Evolutionary conservation across 2,797 vertebrate species (phyloP), one percentile per base, ranked within the genome.

Genomic region (Odontamblyopus lacepedii): DNA sequence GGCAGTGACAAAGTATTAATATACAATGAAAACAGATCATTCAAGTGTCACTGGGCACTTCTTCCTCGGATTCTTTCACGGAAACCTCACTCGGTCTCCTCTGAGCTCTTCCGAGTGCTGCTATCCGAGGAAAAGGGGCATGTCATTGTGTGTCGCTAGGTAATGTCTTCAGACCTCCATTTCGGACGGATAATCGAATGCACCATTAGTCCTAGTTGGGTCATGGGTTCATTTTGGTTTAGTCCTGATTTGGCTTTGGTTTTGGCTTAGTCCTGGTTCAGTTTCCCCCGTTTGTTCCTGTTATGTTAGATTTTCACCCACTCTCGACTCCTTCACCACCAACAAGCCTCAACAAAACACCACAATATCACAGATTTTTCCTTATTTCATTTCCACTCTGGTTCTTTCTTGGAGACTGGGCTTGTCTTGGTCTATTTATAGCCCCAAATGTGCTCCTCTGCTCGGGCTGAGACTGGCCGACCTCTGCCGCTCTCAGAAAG

Each of bases 401-500:
- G 27, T 19, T 16, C 27, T 61, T 38, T 29, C 56, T 59, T 7
- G 56, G 16, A 16, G 16, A 3, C 59, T 3, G 59, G 27, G 27
- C 59, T 2, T 2, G 29, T n/a, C 35, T 23, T 3, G 35, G 32
- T 63, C 62, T 63, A 63, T 63, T 63, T 63, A 41, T 63, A 41
- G 35, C 8, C 9, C 35, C 19, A 15, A n/a, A 41, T 63, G 35
- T 23, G 11, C 35, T 63, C 61, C 32, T 63, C 32, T 38, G 59
- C 59, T 61, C 59, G 61, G 61, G 8, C 61, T 19, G 30, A 19
- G 61, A 9, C 61, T 12, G 61, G 5, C 62, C n/a, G 62, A 63
- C 62, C 62, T 63, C 35, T 63, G 62, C 62, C 5, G 5, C 19
- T 13, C 62, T 63, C 19, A n/a, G 15, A 63, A 63, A 63, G 35